These are phyloP conservation scores for Melipona bicolor DNA, from an alignment of 2,888 invertebrate genomes.

Conservation along the genomic window DNA sequence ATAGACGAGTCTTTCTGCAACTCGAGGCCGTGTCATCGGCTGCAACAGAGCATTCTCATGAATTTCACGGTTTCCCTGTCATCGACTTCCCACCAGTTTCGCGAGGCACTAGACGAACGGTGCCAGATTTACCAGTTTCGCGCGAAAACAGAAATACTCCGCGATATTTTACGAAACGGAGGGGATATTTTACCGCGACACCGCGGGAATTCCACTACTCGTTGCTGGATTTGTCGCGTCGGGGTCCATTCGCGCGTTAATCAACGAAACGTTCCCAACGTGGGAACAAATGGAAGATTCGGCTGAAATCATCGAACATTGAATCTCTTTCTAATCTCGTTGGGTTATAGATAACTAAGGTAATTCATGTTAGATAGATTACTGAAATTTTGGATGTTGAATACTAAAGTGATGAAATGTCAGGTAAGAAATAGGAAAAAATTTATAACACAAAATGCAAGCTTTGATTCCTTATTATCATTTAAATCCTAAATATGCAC, in stretches of 20 bases:
- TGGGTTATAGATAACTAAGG: no score
- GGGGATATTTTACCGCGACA: neutral
- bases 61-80: slow-evolving; percentile 26
- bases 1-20: slow-evolving; percentile 10
- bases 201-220: neutral
- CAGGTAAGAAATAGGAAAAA: no score
- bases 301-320: neutral
- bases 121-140: slow-evolving; percentile 31
- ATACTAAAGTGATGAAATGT: no score
- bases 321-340: neutral
- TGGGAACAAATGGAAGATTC: slow-evolving; percentile 30
- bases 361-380: no score
- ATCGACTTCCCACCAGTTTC: slow-evolving; percentile 28
- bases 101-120: neutral
- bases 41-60: slow-evolving; percentile 1
- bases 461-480: no score
- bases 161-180: neutral
- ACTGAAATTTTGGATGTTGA: no score
- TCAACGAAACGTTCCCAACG: slow-evolving; percentile 17
- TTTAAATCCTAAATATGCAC: no score
- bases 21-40: slow-evolving; percentile 2
- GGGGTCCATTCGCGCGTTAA: slow-evolving; percentile 40
- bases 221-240: slow-evolving; percentile 2
- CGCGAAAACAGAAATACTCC: neutral
- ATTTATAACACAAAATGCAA: no score